These are phyloP conservation scores for Dryobotodes eremita DNA, from an alignment of 2,888 invertebrate genomes.

Conservation along the genomic window DNA sequence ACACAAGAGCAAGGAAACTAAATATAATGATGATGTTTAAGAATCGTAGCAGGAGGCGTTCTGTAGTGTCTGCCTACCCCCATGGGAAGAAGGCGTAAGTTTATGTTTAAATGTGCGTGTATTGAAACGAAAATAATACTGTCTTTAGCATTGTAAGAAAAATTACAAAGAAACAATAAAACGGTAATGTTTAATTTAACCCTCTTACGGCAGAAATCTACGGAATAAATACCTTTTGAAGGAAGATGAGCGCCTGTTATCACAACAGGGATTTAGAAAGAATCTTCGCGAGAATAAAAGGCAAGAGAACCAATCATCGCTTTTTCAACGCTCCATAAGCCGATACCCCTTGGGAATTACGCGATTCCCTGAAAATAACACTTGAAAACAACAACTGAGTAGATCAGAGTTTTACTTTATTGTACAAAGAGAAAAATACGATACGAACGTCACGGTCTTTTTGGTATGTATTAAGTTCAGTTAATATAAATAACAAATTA, in stretches of 20 bases:
- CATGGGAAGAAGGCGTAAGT: neutral
- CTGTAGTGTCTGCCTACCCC: neutral
- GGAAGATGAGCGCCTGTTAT: constrained; percentile 47
- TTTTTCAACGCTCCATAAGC: constrained; percentile 53
- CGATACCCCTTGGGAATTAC: constrained; percentile 57
- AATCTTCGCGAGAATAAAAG: constrained; percentile 48
- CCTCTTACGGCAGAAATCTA: neutral
- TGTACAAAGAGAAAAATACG: constrained; percentile 3
- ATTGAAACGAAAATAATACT: neutral
- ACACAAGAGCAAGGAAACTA: too few relatives aligned
- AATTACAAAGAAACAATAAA: neutral
- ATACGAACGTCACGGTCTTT: accelerated
- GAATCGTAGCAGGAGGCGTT: neutral
- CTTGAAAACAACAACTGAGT: constrained; percentile 17
- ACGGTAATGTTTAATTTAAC: neutral
- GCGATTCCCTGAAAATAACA: constrained; percentile 42
- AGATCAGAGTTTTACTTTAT: constrained; percentile 19
- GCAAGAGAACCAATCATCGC: constrained; percentile 58
- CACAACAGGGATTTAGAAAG: constrained; percentile 52
- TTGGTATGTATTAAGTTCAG: neutral
- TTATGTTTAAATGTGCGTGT: neutral
- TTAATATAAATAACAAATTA: neutral
- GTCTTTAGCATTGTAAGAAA: neutral
- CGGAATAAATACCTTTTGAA: constrained; percentile 24
- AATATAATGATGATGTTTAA: too few relatives aligned